These are phyloP conservation scores for Eublepharis macularius DNA, from an alignment of 2,113 vertebrate genomes.

Conservation along the genomic window DNA sequence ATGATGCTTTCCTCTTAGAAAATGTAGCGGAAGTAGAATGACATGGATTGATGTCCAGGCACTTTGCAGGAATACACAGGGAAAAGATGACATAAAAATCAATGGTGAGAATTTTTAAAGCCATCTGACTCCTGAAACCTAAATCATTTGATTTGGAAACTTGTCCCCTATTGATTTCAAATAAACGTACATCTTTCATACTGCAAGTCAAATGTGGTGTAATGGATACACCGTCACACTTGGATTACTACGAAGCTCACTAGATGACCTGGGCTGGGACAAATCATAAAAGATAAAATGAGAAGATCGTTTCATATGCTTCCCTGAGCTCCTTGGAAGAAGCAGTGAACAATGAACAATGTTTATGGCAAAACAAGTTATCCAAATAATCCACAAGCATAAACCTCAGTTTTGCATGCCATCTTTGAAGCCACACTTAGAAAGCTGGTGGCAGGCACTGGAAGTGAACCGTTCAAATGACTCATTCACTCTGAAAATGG, in stretches of 20 bases:
- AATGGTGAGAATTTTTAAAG: not conserved
- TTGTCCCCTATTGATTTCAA: not conserved
- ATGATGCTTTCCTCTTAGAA: constrained; percentile 14
- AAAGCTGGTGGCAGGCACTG: too few relatives aligned
- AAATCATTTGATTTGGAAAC: not conserved
- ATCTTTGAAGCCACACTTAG: too few relatives aligned
- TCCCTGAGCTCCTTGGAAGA: not conserved
- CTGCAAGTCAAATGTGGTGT: not conserved
- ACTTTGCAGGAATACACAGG: not conserved
- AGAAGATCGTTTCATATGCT: not conserved
- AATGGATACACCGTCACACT: not conserved
- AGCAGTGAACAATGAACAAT: not conserved
- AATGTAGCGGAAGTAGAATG: constrained; percentile 8
- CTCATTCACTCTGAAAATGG: too few relatives aligned
- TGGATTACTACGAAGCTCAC: not conserved
- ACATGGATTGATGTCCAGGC: not conserved
- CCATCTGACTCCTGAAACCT: not conserved
- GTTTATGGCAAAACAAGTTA: too few relatives aligned
- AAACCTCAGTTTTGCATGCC: too few relatives aligned
- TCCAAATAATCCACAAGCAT: too few relatives aligned
- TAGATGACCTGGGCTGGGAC: not conserved
- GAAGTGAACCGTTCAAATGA: too few relatives aligned
- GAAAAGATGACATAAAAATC: not conserved
- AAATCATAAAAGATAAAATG: not conserved
- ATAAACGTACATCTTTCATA: not conserved